Base-by-base conservation (phyloP, 1,140 invertebrate genomes). In the Streblospio benedicti region DNA sequence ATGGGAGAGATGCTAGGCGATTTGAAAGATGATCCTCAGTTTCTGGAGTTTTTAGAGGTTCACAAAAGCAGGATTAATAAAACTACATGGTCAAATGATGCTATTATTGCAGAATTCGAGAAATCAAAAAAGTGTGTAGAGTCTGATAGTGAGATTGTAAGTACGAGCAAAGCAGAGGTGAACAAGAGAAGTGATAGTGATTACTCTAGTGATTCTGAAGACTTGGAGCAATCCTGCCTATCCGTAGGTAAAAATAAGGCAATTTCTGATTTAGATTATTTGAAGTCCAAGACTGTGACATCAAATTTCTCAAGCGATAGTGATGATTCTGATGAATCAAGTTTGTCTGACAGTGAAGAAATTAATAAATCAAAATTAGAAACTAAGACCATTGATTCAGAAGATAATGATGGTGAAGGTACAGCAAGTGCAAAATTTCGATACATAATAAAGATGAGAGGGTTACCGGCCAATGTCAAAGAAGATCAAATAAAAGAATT, bases 1-100 rank as follows among this genome's bases (percentile, higher is more conserved):
- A 23, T 47, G 0, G 45, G 45, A 28, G 45, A 47, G 45, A 25
- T 45, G n/a, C n/a, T n/a, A n/a, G n/a, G n/a, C n/a, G n/a, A 74
- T 84, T 85, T 91, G 65, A 87, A 89, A 79, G 83, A 90, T 81
- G 91, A 96, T 83, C 88, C 90, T 27, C 75, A 89, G 57, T 95
- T 96, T 80, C 77, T 83, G 63, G 91, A 95, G 76, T 97, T 92
- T 79, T 77, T 95, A 67, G 83, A 90, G 78, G 83, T 85, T 47
- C 89, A 94, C 76, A 72, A 83, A 41, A 81, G 81, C 62, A 61
- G 80, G 76, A 71, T 79, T 78, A 33, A 83, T 83, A 76, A 82
- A 57, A 56, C 67, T 53, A 64, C 84, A 5, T 90, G 87, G 87
- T 83, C 81, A 33, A 88, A 90, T 76, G 86, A 89, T 69, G 76